Percentiles rank a stretch among this genome's conserved stretches.
These are phyloP conservation scores for Mongoloraphidia duomilia DNA, from an alignment of 2,888 invertebrate genomes.

Conservation along the genomic window DNA sequence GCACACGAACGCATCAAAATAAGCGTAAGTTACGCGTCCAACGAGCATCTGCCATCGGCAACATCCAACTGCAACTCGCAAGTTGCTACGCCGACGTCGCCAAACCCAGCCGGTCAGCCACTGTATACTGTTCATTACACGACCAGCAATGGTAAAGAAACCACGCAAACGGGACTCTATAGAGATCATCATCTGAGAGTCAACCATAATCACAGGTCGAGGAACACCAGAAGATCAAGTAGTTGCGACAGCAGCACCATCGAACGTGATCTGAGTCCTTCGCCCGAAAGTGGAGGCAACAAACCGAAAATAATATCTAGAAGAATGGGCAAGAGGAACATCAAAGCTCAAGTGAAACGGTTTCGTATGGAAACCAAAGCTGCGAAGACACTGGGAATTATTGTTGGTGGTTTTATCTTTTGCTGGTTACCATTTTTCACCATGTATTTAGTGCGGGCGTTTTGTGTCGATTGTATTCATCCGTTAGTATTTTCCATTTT, in stretches of 20 bases:
- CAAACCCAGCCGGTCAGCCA: conserved; percentile 26
- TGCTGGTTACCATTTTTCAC: conserved; percentile 98
- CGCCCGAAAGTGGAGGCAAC: conserved; percentile 24
- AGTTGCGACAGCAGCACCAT: conserved; percentile 34
- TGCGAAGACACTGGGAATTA: conserved; percentile 90
- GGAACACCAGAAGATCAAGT: conserved; percentile 31
- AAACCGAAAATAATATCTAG: conserved; percentile 35
- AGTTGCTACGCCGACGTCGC: conserved; percentile 27
- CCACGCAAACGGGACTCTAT: conserved; percentile 36
- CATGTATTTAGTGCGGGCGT: conserved; percentile 81
- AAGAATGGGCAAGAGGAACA: conserved; percentile 76
- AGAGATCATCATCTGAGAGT: conserved; percentile 42
- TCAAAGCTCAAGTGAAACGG: conserved; percentile 80
- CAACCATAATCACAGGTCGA: conserved; percentile 14
- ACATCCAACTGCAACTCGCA: conserved; percentile 19
- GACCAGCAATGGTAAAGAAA: conserved; percentile 43
- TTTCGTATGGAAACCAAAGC: conserved; percentile 95
- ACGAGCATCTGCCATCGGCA: conserved; percentile 39
- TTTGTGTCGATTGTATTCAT: conserved; percentile 73
- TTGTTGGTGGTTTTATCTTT: conserved; percentile 90
- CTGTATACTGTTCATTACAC: conserved; percentile 56
- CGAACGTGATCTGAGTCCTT: conserved; percentile 31
- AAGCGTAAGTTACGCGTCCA: conserved; percentile 72
- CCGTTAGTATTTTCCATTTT: conserved; percentile 76
- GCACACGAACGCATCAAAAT: conserved; percentile 68